Conservation (phyloP, 2,113 vertebrate genomes). For the Todiramphus saurophagus region DNA sequence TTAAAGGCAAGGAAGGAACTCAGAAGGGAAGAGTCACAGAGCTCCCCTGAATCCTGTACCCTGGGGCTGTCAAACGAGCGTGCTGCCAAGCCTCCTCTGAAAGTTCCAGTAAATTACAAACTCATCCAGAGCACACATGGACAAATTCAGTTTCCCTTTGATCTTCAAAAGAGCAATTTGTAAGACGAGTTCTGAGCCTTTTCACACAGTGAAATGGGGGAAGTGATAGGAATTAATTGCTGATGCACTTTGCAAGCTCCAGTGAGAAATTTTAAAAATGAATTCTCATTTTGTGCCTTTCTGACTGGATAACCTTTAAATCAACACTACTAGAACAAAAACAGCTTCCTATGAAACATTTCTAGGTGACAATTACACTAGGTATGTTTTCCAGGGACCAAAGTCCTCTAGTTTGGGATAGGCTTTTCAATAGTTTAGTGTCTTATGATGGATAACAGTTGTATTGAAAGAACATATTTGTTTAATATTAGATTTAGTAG, state of each 20-base stretch:
- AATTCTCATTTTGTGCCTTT: conserved; percentile 53
- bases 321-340: conserved; percentile 47
- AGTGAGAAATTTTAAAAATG: conserved; percentile 61
- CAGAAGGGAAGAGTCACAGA: conserved; percentile 76
- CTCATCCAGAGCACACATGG: conserved; percentile 73
- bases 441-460: background rate
- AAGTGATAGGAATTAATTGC: conserved; percentile 83
- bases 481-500: background rate
- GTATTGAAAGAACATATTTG: background rate
- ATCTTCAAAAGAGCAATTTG: conserved; percentile 88
- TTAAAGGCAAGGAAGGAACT: conserved; percentile 80
- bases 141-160: conserved; percentile 78
- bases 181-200: conserved; percentile 79
- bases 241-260: conserved; percentile 55
- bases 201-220: conserved; percentile 61
- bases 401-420: background rate
- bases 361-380: conserved; percentile 28
- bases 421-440: background rate
- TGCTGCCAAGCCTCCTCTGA: conserved; percentile 67
- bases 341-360: conserved; percentile 31
- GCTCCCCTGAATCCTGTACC: conserved; percentile 74
- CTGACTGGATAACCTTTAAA: conserved; percentile 73
- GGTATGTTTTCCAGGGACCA: background rate
- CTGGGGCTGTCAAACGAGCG: conserved; percentile 70
- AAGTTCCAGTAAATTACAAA: conserved; percentile 81